These are phyloP conservation scores for Ridgeia piscesae DNA, from an alignment of 1,140 invertebrate genomes.

Conservation along the genomic window DNA sequence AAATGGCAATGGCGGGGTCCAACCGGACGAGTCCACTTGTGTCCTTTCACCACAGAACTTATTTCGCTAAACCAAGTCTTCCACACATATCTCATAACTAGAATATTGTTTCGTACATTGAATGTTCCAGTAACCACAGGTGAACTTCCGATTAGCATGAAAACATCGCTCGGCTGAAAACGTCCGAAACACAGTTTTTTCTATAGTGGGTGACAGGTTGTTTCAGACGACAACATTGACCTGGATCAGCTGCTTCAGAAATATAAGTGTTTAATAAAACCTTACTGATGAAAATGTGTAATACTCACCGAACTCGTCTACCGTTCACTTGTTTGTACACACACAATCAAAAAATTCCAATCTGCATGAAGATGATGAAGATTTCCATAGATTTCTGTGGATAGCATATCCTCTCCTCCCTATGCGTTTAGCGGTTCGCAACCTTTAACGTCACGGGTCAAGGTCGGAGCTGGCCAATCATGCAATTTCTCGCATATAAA, in stretches of 20 bases:
- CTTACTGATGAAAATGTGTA: neutral
- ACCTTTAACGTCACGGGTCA: neutral
- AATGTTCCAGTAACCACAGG: neutral
- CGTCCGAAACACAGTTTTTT: neutral
- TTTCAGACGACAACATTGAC: slow-evolving; percentile 20
- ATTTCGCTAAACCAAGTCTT: neutral
- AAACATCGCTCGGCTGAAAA: neutral
- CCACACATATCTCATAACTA: neutral
- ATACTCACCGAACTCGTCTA: neutral
- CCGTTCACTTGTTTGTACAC: neutral
- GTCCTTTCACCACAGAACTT: neutral
- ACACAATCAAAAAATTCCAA: neutral
- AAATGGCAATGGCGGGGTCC: neutral
- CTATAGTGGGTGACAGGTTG: neutral
- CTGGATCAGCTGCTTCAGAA: slow-evolving; percentile 14
- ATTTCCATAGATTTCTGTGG: slow-evolving; percentile 5
- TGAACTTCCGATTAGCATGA: neutral
- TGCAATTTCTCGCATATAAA: neutral
- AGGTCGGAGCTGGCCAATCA: neutral
- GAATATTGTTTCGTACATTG: neutral
- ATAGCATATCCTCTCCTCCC: slow-evolving; percentile 3
- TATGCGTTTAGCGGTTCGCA: slow-evolving; percentile 3
- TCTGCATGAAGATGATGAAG: slow-evolving; percentile 1
- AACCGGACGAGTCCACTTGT: neutral
- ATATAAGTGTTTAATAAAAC: neutral